A percentile compares a stretch with the other conserved stretches of the same genome.
Conservation (phyloP, 2,113 vertebrate species). For the Anarrhichthys ocellatus region DNA sequence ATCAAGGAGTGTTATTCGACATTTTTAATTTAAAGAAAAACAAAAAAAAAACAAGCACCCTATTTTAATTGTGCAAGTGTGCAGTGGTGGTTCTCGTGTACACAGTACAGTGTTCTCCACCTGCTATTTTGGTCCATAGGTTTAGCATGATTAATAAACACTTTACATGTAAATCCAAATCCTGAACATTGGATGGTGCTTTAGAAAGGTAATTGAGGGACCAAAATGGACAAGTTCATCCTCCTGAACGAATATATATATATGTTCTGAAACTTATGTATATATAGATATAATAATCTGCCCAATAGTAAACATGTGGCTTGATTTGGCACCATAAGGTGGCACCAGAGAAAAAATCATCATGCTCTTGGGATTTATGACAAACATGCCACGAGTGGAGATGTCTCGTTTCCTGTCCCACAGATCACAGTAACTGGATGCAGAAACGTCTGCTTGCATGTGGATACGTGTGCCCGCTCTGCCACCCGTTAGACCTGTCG, state of each 20-base stretch:
- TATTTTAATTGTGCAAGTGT: neutral
- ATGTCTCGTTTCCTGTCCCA: neutral
- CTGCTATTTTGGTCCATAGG: neutral
- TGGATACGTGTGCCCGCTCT: neutral
- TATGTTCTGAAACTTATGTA: no score
- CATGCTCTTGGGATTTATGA: no score
- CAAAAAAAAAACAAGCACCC: neutral
- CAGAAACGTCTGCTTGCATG: neutral
- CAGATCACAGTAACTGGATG: neutral
- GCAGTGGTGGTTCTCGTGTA: neutral
- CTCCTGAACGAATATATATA: no score
- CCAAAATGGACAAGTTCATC: no score
- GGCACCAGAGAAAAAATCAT: no score
- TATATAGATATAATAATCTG: no score
- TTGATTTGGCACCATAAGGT: no score
- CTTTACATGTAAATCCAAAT: neutral
- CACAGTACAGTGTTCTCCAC: neutral
- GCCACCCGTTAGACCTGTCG: no score
- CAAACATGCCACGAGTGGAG: no score
- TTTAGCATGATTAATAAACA: neutral
- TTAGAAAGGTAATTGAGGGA: neutral
- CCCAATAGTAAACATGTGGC: no score
- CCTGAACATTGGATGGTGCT: neutral
- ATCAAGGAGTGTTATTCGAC: neutral
- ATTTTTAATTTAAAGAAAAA: slow-evolving; percentile 3